Evolutionary conservation across 2,797 vertebrate genomes (phyloP).

Genomic region (Sebastiscus albofasciatus): DNA sequence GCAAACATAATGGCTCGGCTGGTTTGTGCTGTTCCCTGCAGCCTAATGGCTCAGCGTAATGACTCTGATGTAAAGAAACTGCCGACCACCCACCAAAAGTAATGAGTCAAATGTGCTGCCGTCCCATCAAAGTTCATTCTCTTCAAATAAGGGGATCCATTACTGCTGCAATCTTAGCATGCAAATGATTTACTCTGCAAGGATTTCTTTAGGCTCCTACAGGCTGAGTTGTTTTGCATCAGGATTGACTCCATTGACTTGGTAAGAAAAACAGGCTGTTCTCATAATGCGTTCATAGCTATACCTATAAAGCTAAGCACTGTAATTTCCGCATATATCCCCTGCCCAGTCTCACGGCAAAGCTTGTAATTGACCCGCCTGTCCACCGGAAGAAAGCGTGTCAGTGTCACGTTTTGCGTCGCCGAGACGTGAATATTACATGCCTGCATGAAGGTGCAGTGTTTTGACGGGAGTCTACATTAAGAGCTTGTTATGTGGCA

Average conservation of each 20-base stretch:
- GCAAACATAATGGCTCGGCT: slow-evolving; percentile 14
- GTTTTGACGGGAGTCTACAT: too few species aligned
- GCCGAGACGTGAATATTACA: too few species aligned
- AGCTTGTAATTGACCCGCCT: too few species aligned
- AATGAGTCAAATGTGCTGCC: slow-evolving; percentile 41
- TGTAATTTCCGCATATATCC: fast-evolving
- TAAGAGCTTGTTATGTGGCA: too few species aligned
- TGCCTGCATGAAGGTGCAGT: too few species aligned
- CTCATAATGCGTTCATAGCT: neutral
- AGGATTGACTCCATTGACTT: neutral
- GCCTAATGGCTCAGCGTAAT: slow-evolving; percentile 35
- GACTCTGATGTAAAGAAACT: slow-evolving; percentile 36
- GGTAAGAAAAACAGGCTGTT: neutral
- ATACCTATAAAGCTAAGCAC: too few species aligned
- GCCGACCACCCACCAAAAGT: slow-evolving; percentile 21
- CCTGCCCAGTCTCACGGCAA: too few species aligned
- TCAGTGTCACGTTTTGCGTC: too few species aligned
- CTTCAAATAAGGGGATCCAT: slow-evolving; percentile 35
- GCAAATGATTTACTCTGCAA: slow-evolving; percentile 6
- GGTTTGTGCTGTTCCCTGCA: slow-evolving; percentile 1
- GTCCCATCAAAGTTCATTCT: slow-evolving; percentile 39
- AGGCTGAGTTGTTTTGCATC: neutral
- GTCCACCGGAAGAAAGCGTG: too few species aligned
- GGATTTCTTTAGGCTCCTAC: neutral
- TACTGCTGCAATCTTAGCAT: slow-evolving; percentile 13